Percentiles rank a stretch among this genome's conserved stretches.
Conservation (phyloP, 2,888 invertebrate species). For the Rhimphoctona megacephalus region DNA sequence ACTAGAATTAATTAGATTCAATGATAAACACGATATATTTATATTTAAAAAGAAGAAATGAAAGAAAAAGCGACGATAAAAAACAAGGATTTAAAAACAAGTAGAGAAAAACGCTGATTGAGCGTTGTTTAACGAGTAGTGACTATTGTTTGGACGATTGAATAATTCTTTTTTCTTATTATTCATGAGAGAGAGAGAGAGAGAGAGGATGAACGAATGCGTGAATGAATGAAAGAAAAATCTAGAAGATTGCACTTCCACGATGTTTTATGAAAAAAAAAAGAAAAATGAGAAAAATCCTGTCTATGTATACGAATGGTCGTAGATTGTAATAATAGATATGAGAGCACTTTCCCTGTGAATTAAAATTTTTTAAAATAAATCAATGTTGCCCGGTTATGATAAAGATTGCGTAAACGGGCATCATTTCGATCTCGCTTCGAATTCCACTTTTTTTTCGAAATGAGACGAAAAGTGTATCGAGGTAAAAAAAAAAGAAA, state of each 20-base stretch:
- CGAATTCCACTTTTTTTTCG: conserved; percentile 14
- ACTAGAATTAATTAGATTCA: conserved; percentile 75
- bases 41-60: conserved; percentile 76
- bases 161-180: conserved; percentile 39
- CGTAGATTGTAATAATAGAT: conserved; percentile 55
- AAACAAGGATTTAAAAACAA: conserved; percentile 35
- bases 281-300: conserved; percentile 47
- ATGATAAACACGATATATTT: conserved; percentile 79
- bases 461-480: conserved; percentile 13
- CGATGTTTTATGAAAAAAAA: conserved; percentile 52
- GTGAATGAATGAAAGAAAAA: conserved; percentile 30
- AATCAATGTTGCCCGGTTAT: conserved; percentile 27
- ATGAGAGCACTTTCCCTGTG: conserved; percentile 43
- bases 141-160: conserved; percentile 73
- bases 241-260: conserved; percentile 60
- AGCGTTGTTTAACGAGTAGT: conserved; percentile 74
- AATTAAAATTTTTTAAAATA: conserved; percentile 26
- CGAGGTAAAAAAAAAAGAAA: conserved; percentile 19
- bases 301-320: conserved; percentile 67
- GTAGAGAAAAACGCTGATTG: conserved; percentile 38
- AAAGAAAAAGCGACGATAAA: conserved; percentile 30
- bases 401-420: conserved; percentile 24
- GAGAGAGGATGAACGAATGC: conserved; percentile 33
- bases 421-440: conserved; percentile 18
- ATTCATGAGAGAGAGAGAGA: not conserved